Percentiles rank a stretch among this genome's conserved stretches.
Evolutionary conservation across 2,888 invertebrate species (phyloP).

Genomic region (Lepeophtheirus nordmannii): DNA sequence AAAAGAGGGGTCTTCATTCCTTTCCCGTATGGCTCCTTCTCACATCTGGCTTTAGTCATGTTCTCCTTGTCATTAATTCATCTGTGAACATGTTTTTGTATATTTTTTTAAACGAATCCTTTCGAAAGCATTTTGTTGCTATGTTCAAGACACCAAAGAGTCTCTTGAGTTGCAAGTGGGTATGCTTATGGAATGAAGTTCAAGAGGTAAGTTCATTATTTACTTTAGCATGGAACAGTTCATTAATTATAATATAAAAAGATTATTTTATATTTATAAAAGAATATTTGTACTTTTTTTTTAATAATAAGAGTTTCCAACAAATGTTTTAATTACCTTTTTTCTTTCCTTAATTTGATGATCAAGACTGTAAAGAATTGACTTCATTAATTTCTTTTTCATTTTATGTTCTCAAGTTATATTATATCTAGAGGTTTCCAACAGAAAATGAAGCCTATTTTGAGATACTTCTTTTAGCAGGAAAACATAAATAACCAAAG

Average conservation of each 20-base stretch:
- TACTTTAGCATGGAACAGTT: no score
- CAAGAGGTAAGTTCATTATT: neutral
- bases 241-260: neutral
- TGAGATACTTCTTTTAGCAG: no score
- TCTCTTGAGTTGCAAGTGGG: neutral
- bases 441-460: no score
- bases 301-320: no score
- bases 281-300: no score
- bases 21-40: conserved; percentile 17
- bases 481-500: no score
- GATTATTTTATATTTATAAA: neutral
- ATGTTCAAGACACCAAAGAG: conserved; percentile 5
- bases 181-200: neutral
- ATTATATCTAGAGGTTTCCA: no score
- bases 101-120: conserved; percentile 15
- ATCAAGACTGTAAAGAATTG: no score
- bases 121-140: conserved; percentile 14
- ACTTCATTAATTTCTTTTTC: no score
- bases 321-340: no score
- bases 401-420: no score
- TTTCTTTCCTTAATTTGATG: no score
- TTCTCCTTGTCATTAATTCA: conserved; percentile 19
- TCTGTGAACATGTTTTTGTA: conserved; percentile 22
- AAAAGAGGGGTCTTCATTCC: neutral
- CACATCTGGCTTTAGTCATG: conserved; percentile 15